These are phyloP conservation scores for Anthophora plumipes DNA, from an alignment of 2,888 invertebrate genomes.

Conservation along the genomic window DNA sequence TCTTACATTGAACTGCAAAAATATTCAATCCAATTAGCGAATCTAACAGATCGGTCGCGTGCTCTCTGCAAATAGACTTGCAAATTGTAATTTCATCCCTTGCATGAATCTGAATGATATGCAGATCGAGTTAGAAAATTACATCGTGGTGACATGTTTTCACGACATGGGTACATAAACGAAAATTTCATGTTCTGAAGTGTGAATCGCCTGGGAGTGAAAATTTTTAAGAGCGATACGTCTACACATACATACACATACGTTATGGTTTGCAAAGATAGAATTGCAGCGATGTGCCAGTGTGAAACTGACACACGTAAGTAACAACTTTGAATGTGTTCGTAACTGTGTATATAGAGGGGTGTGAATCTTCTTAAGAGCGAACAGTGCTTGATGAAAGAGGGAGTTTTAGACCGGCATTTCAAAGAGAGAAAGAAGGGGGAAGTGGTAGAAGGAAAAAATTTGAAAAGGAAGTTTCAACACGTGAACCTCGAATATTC, in stretches of 20 bases:
- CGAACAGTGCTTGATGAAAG: slow-evolving; percentile 21
- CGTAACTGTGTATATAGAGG: neutral
- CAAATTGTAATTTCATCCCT: slow-evolving; percentile 5
- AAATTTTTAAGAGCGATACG: slow-evolving; percentile 12
- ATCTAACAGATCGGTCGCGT: slow-evolving; percentile 3
- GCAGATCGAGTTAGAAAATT: slow-evolving; percentile 29
- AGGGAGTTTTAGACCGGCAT: neutral
- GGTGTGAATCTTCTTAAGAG: slow-evolving; percentile 24
- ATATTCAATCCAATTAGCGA: neutral
- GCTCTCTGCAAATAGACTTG: neutral
- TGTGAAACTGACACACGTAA: slow-evolving; percentile 1
- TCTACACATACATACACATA: too few relatives aligned
- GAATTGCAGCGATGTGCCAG: slow-evolving; percentile 1
- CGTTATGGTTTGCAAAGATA: slow-evolving; percentile 11
- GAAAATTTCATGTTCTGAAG: slow-evolving; percentile 23
- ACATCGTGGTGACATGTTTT: slow-evolving; percentile 4
- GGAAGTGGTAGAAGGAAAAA: neutral
- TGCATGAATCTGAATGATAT: neutral
- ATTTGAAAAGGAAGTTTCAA: too few relatives aligned
- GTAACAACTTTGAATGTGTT: slow-evolving; percentile 5
- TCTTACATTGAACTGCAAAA: neutral
- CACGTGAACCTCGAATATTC: too few relatives aligned
- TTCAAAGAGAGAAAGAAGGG: neutral
- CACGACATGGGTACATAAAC: slow-evolving; percentile 17
- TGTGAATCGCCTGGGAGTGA: slow-evolving; percentile 4